Evolutionary conservation across 2,888 invertebrate species (phyloP), one percentile per base, ranked within the genome.

Genomic region (Embidobia sp.): DNA sequence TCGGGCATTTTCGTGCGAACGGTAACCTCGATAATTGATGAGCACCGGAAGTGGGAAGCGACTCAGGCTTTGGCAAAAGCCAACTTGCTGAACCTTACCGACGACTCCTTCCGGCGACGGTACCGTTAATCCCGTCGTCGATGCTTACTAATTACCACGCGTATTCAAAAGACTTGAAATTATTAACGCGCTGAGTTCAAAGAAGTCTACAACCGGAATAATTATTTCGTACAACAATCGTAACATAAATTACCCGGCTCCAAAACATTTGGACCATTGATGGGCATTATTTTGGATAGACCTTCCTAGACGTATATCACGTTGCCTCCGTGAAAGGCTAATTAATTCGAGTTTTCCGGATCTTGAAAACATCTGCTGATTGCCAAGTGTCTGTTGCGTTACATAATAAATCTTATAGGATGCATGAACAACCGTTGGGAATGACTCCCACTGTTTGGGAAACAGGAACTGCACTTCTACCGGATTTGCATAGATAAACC

Each of bases 11-110:
- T 70, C 66, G 70, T 77, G 70, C 64, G 70, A 77, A 31, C 66
- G 49, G 66, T 35, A 70, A 72, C 66, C 77, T 70, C 70, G 77
- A 66, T 78, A 48, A 70, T 66, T 66, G 63, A 53, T 42, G 42
- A 33, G 15, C 66, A 59, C 42, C 78, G 73, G 74, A 73, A 77
- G 64, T 59, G 77, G 57, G 31, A 76, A 69, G 51, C 59, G 63
- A 16, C 26, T 40, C 26, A 31, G 55, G 51, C 53, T 53, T 49
- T 40, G 40, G 53, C 37, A 19, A 37, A 40, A 61, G 40, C 49
- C 31, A 16, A 37, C 27, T 16, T 37, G 37, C n/a, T 40, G 51
- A 76, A 70, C 63, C 33, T 63, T 46, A 49, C 46, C 64, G 63
- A 44, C 33, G 53, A 27, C 64, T 37, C 57, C 69, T 70, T 73